A percentile compares a stretch with the other conserved stretches of the same genome.
phyloP scores from a whole-genome alignment of 2,888 invertebrate genomes.

The Chirona hameri region DNA sequence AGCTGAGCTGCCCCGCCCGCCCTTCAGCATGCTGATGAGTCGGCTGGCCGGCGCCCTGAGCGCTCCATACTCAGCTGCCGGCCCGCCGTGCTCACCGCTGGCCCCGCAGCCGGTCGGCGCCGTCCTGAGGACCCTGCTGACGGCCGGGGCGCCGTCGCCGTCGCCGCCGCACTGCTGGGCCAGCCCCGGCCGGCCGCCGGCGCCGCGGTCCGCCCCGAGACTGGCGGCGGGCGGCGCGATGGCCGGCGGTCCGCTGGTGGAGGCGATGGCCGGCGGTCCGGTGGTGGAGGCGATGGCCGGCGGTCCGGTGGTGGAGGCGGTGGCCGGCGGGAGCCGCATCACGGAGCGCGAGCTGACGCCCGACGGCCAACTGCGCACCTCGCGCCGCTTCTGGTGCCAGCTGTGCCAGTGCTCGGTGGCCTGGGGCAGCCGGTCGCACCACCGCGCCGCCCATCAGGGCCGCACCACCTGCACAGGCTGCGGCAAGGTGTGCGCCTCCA shows the following conservation, averaged over 20 bases:
- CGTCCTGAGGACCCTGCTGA: background rate
- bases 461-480: constrained; percentile 22
- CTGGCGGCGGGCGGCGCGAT: too few species aligned
- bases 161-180: background rate
- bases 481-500: background rate
- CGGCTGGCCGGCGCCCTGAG: background rate
- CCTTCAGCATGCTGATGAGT: background rate
- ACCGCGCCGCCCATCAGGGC: constrained; percentile 23
- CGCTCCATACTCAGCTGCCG: background rate
- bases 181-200: too few species aligned
- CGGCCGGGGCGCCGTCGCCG: background rate
- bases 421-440: constrained; percentile 26
- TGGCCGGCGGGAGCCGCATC: background rate
- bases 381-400: constrained; percentile 6
- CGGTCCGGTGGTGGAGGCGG: background rate
- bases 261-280: too few species aligned
- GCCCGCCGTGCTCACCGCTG: background rate
- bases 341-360: background rate
- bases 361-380: background rate
- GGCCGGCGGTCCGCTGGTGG: background rate
- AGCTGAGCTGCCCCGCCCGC: background rate
- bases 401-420: constrained; percentile 4
- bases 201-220: too few species aligned
- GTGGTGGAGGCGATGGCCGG: too few species aligned
- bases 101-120: background rate